Evolutionary conservation across 1,140 invertebrate genomes (phyloP).

Genomic region (Papilio dardanus): DNA sequence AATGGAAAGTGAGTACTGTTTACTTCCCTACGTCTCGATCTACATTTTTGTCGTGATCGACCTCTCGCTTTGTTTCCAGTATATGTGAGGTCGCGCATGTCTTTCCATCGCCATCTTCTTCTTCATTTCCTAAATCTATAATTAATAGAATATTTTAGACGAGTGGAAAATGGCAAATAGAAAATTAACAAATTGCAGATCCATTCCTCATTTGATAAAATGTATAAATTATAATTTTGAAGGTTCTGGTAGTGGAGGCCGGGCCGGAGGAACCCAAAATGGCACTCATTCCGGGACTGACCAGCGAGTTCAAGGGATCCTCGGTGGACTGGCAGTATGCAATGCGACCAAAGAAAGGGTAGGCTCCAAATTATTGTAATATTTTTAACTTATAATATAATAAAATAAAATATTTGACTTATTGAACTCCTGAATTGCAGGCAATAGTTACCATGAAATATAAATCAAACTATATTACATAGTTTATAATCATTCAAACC

Average conservation of each 20-base stretch:
- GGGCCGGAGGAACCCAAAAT: conserved; percentile 88
- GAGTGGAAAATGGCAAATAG: not conserved
- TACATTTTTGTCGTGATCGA: not conserved
- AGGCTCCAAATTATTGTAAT: conserved; percentile 54
- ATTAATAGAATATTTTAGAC: not conserved
- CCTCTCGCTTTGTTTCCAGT: not conserved
- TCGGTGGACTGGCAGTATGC: conserved; percentile 87
- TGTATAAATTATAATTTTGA: conserved; percentile 48
- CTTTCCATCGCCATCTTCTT: not conserved
- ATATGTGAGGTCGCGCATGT: not conserved
- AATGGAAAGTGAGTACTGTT: conserved; percentile 64
- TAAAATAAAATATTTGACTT: too few species aligned
- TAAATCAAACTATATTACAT: not conserved
- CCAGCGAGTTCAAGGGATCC: conserved; percentile 82
- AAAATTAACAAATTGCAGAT: not conserved
- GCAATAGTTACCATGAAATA: not conserved
- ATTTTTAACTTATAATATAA: not conserved
- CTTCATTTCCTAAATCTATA: not conserved
- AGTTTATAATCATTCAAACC: not conserved
- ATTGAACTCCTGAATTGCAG: not conserved
- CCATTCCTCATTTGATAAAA: not conserved
- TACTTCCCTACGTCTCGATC: not conserved
- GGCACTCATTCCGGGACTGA: conserved; percentile 86
- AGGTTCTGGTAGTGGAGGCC: conserved; percentile 85
- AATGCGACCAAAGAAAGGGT: conserved; percentile 85